A percentile compares a stretch with the other conserved stretches of the same genome.
These are phyloP conservation scores for Cydia pomonella DNA, from an alignment of 1,140 invertebrate species.

Conservation along the genomic window DNA sequence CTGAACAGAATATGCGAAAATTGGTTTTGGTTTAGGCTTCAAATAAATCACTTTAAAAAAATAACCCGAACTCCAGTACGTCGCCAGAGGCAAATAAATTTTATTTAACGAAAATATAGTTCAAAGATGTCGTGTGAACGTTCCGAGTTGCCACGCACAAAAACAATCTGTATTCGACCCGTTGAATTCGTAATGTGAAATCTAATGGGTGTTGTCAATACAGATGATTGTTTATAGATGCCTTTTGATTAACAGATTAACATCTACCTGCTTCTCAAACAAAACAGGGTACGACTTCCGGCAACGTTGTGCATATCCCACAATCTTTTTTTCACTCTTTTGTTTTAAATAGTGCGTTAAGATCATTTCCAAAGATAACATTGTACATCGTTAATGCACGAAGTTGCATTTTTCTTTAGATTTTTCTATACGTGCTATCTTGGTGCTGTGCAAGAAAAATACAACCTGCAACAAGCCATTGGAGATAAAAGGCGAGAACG, in stretches of 20 bases:
- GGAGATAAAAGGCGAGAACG: conserved; percentile 42
- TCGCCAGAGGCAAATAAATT: background rate
- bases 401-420: conserved; percentile 31
- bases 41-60: no score
- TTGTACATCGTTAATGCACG: conserved; percentile 28
- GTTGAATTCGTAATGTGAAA: conserved; percentile 8
- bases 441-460: conserved; percentile 40
- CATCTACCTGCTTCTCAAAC: conserved; percentile 29
- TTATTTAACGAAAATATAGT: background rate
- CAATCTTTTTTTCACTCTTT: conserved; percentile 25
- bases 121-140: conserved; percentile 1
- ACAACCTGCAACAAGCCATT: conserved; percentile 34
- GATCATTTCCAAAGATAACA: conserved; percentile 30
- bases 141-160: background rate
- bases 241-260: conserved; percentile 26
- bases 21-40: no score
- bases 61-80: no score
- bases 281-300: conserved; percentile 17
- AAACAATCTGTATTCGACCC: background rate
- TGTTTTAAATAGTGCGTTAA: conserved; percentile 31
- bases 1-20: no score
- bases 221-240: conserved; percentile 28
- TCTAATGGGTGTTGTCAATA: conserved; percentile 33
- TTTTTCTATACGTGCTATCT: conserved; percentile 40
- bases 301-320: conserved; percentile 20